Evolutionary conservation across 2,797 vertebrate genomes (phyloP), one percentile per base, ranked within the genome.

Genomic region (Mionectes olivaceus): DNA sequence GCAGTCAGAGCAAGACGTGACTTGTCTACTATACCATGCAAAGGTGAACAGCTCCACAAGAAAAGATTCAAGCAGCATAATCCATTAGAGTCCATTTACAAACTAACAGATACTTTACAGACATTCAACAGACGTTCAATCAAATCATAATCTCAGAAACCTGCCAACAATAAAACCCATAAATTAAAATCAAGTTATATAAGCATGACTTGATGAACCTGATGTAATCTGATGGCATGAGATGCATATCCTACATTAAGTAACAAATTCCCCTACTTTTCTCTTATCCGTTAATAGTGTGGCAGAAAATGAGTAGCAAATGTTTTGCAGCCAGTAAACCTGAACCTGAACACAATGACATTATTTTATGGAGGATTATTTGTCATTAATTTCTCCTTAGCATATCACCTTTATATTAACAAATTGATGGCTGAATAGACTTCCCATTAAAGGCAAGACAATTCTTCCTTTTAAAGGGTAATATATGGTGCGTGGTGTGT

Each of bases 131-230:
- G 97, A 94, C 92, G 3, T 96, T 96, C 95, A 96, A 89, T 95
- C 94, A 97, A 96, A 96, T 88, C 55, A 88, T 95, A 96, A 96
- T 96, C 95, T 97, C 92, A 93, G 94, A 94, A 97, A 96, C 89
- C 86, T 95, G 94, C 90, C 94, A 96, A 95, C 95, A 96, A 95
- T 95, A 97, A 95, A 97, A 88, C 89, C 94, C 96, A 93, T 81
- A 91, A 94, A 97, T 97, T 97, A 96, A 97, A 96, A 96, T 95
- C 89, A 95, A 95, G 89, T 96, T 96, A 97, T 93, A 92, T 84
- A 96, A 96, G 93, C 94, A 85, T 96, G 96, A 97, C 87, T 96
- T 96, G 96, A 96, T 95, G 96, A 97, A 96, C 95, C 91, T 95
- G 87, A 88, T 96, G 82, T 95, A 97, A 96, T 96, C 83, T 94